Base-by-base conservation (phyloP, 2,888 invertebrate species). In the Acronicta psi region DNA sequence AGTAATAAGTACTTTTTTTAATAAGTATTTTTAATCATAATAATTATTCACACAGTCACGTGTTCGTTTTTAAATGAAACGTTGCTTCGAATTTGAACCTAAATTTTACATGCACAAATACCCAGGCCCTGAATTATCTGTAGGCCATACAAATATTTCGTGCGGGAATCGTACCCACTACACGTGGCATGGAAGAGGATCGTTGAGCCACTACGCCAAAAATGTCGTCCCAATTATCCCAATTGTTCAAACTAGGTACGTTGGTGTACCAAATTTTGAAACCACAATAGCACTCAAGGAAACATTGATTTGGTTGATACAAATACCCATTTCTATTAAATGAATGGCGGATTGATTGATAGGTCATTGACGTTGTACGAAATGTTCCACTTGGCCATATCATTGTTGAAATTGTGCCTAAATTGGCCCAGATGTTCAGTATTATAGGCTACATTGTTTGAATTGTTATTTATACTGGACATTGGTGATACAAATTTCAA, bases 341-440 rank as follows among this genome's bases (percentile, higher is more conserved):
- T 78, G 75, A 82, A 80, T 75, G 77, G 77, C 57, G 57, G 71
- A 78, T 77, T 81, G 83, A 86, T 87, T 84, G 85, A 83, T 83
- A 72, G 81, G 71, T 82, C 83, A 85, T 84, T 87, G 87, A 83
- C 79, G 77, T 81, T 74, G 68, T 73, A 80, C 74, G 73, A 83
- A 82, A 83, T 80, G 80, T 83, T 79, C 78, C 77, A 75, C 76
- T 81, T 79, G 69, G 66, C 60, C 54, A 69, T 82, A 83, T 80
- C 75, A 79, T 63, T 66, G 70, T 76, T 80, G 72, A 71, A 73
- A 74, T 72, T 68, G 61, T 75, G 59, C 68, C 63, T 73, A 75
- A 72, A 75, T 77, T 79, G 75, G 63, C 46, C 62, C 62, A 71
- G 52, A 74, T 76, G 56, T 63, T 71, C 43, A 68, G 60, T 56